A percentile compares a stretch with the other conserved stretches of the same genome.
phyloP scores from a whole-genome alignment of 2,797 vertebrate species.

The Spinibarbus caldwelli region DNA sequence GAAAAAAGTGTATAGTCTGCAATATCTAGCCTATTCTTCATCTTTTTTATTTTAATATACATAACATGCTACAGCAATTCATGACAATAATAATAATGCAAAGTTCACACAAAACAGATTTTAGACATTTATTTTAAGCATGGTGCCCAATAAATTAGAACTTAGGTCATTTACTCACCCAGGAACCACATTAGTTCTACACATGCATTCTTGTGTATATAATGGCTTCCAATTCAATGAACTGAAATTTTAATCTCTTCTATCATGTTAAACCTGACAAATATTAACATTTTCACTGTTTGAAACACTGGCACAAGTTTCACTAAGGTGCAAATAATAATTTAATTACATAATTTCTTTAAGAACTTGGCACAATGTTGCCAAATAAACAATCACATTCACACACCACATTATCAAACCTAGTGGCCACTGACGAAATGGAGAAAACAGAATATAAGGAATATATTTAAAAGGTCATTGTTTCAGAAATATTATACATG shows the following conservation, averaged over 20 bases:
- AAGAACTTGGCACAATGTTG: conserved; percentile 44
- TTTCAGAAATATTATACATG: too few relatives aligned
- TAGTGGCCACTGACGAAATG: not conserved
- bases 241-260: not conserved
- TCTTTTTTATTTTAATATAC: not conserved
- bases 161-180: conserved; percentile 13
- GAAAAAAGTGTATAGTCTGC: not conserved
- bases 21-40: not conserved
- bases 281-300: conserved; percentile 42
- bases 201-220: conserved; percentile 4
- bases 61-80: not conserved
- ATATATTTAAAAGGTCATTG: conserved; percentile 33
- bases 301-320: conserved; percentile 47
- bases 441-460: conserved; percentile 4
- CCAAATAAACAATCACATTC: conserved; percentile 27
- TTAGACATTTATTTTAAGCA: conserved; percentile 51
- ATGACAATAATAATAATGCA: not conserved
- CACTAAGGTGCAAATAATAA: conserved; percentile 57
- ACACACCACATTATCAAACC: conserved; percentile 36
- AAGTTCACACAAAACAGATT: conserved; percentile 8
- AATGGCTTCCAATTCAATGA: not conserved
- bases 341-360: conserved; percentile 50
- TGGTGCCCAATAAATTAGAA: conserved; percentile 11
- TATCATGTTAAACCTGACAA: conserved; percentile 28
- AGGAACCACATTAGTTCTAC: conserved; percentile 34